Conservation (phyloP, 2,888 invertebrate genomes). For the Euspilapteryx auroguttella region DNA sequence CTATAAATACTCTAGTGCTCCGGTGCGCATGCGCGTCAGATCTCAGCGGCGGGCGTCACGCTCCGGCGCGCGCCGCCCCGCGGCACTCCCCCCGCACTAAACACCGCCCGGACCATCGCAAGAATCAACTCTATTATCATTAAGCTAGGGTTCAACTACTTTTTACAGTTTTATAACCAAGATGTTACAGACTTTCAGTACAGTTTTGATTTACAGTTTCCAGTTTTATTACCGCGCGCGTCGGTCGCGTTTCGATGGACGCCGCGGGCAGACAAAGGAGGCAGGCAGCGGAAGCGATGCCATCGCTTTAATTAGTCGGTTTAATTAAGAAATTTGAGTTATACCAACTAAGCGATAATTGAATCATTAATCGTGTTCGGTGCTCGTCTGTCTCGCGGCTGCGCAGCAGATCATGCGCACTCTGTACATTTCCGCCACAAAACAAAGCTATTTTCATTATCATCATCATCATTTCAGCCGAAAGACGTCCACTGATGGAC, state of each 20-base stretch:
- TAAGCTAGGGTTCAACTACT: no score
- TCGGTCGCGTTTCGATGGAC: slow-evolving; percentile 10
- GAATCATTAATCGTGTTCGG: slow-evolving; percentile 24
- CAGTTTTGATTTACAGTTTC: slow-evolving; percentile 7
- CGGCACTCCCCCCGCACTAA: no score
- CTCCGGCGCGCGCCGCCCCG: slow-evolving; percentile 18
- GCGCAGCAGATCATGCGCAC: no score
- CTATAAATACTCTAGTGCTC: slow-evolving; percentile 26
- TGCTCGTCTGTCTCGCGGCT: no score
- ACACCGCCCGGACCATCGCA: no score
- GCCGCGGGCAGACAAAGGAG: slow-evolving; percentile 18
- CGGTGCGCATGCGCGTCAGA: slow-evolving; percentile 25
- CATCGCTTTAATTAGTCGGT: slow-evolving; percentile 14
- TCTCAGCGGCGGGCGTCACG: slow-evolving; percentile 55
- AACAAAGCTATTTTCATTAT: no score
- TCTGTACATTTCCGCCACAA: no score
- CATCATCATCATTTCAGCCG: no score
- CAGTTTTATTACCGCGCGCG: slow-evolving; percentile 5
- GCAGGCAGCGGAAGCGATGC: slow-evolving; percentile 32
- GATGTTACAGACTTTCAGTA: no score
- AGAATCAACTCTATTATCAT: no score
- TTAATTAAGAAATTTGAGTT: slow-evolving; percentile 42
- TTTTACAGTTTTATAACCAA: no score
- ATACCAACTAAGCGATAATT: slow-evolving; percentile 42
- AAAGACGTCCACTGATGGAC: no score